These are phyloP conservation scores for Coptotermes formosanus DNA, from an alignment of 1,140 invertebrate species.

Conservation along the genomic window DNA sequence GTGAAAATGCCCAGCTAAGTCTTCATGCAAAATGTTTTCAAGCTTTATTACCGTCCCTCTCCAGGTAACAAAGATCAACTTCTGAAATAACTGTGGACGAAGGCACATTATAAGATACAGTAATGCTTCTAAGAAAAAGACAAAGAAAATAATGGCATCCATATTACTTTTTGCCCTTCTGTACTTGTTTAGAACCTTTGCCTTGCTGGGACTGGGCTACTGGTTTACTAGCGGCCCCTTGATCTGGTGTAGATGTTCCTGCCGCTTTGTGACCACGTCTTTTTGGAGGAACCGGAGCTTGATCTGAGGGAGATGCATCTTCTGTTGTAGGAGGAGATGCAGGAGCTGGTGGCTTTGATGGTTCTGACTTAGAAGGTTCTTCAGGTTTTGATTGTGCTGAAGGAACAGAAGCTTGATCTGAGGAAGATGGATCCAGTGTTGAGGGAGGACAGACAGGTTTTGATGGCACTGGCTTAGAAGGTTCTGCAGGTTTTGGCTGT, in stretches of 20 bases:
- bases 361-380: conserved; percentile 26
- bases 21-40: not conserved
- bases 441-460: no score
- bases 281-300: not conserved
- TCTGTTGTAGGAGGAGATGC: conserved; percentile 27
- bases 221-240: not conserved
- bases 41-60: no score
- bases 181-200: not conserved
- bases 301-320: not conserved
- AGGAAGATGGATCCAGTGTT: no score
- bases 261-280: not conserved
- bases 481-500: conserved; percentile 33
- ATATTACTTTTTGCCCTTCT: not conserved
- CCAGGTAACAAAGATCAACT: no score
- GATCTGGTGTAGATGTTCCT: not conserved
- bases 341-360: conserved; percentile 37
- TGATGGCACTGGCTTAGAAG: no score
- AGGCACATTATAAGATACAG: not conserved
- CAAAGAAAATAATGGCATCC: not conserved
- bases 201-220: not conserved
- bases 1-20: not conserved
- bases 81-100: not conserved
- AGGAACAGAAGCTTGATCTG: conserved; percentile 20
- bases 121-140: not conserved
- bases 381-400: conserved; percentile 34